phyloP scores from a whole-genome alignment of 2,888 invertebrate genomes.

The Philereme transversata region DNA sequence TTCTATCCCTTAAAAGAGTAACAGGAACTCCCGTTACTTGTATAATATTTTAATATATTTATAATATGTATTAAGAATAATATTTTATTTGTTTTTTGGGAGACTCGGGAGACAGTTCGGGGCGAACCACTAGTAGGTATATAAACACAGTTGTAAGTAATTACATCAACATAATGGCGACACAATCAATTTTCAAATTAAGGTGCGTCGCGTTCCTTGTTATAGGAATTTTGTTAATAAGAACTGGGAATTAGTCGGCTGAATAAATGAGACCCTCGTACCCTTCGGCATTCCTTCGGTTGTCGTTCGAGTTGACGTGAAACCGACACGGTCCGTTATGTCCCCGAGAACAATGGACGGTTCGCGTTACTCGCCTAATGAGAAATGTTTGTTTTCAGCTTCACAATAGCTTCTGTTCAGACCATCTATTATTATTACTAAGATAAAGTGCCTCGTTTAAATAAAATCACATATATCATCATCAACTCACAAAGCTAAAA shows the following conservation, averaged over 20 bases:
- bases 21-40: no score
- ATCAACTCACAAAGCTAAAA: conserved; percentile 32
- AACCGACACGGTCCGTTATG: conserved; percentile 79
- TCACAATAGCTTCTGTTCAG: conserved; percentile 71
- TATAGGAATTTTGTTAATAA: conserved; percentile 10
- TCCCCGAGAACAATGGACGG: conserved; percentile 76
- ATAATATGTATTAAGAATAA: no score
- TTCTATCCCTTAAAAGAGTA: no score
- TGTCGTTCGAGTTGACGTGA: conserved; percentile 72
- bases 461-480: conserved; percentile 47
- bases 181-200: background rate
- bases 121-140: no score
- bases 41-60: no score
- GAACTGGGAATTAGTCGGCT: conserved; percentile 13
- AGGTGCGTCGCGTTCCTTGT: background rate
- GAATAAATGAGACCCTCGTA: conserved; percentile 23
- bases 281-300: conserved; percentile 57
- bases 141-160: no score
- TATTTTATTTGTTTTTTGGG: no score
- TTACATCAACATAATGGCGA: background rate
- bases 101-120: no score
- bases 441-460: conserved; percentile 56
- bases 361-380: conserved; percentile 78
- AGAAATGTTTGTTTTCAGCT: conserved; percentile 80
- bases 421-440: conserved; percentile 71